Conservation (phyloP, 1,140 invertebrate genomes). For the Euborellia annulipes region DNA sequence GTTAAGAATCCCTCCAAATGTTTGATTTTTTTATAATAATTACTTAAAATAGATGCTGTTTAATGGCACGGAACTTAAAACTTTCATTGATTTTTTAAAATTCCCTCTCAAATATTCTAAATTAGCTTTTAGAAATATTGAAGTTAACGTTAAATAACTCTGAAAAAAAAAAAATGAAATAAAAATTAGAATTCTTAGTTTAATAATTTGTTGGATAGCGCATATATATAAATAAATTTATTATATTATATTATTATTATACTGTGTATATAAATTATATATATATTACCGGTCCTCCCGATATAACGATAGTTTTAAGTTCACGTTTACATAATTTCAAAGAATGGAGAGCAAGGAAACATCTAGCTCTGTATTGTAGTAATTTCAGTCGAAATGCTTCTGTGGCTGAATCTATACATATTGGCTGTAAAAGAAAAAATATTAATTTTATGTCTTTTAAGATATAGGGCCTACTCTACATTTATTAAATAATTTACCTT, state of each 20-base stretch:
- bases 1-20: too few species aligned
- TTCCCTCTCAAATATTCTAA: slow-evolving; percentile 53
- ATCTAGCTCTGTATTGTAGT: slow-evolving; percentile 36
- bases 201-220: slow-evolving; percentile 2
- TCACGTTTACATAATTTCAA: slow-evolving; percentile 26
- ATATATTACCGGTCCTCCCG: slow-evolving; percentile 14
- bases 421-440: not conserved
- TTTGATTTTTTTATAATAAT: slow-evolving; percentile 13
- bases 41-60: slow-evolving; percentile 33
- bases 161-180: slow-evolving; percentile 23
- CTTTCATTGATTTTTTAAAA: slow-evolving; percentile 46
- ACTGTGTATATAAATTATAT: slow-evolving; percentile 19
- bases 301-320: slow-evolving; percentile 18
- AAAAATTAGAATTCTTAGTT: too few species aligned
- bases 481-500: slow-evolving; percentile 5
- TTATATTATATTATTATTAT: slow-evolving; percentile 2
- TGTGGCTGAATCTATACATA: slow-evolving; percentile 22
- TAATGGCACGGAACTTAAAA: slow-evolving; percentile 39
- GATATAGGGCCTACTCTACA: slow-evolving; percentile 3
- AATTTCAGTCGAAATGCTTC: slow-evolving; percentile 39
- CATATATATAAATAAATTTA: slow-evolving; percentile 2
- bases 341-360: slow-evolving; percentile 36
- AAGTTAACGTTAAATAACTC: slow-evolving; percentile 30
- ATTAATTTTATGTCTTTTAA: slow-evolving; percentile 5
- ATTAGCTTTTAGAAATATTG: slow-evolving; percentile 49